These are phyloP conservation scores for Poecilobothrus nobilitatus DNA, from an alignment of 2,888 invertebrate genomes.

Conservation along the genomic window DNA sequence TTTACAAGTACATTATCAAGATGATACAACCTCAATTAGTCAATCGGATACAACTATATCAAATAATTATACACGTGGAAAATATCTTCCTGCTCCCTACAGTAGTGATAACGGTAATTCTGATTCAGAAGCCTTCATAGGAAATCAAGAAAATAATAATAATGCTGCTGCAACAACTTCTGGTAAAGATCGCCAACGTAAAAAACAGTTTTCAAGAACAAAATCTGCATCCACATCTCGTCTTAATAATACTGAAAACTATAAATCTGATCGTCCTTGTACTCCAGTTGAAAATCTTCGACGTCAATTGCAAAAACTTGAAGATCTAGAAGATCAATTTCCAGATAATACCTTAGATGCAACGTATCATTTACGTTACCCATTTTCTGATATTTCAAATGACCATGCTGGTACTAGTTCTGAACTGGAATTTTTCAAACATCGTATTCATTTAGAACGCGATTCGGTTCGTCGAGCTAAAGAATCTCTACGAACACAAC, in stretches of 20 bases:
- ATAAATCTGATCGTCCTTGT: slow-evolving; percentile 48
- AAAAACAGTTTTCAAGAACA: slow-evolving; percentile 60
- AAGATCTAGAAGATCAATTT: slow-evolving; percentile 74
- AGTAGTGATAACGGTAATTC: slow-evolving; percentile 42
- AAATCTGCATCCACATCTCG: slow-evolving; percentile 62
- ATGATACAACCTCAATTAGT: slow-evolving; percentile 41
- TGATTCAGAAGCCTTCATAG: slow-evolving; percentile 37
- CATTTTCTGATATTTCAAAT: slow-evolving; percentile 60
- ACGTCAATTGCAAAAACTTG: slow-evolving; percentile 69
- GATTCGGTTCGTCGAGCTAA: slow-evolving; percentile 78
- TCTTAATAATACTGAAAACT: slow-evolving; percentile 51
- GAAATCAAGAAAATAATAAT: slow-evolving; percentile 46
- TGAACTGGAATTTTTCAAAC: slow-evolving; percentile 74
- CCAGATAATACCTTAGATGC: slow-evolving; percentile 62
- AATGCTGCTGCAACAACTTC: slow-evolving; percentile 29
- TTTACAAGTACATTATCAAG: slow-evolving; percentile 33
- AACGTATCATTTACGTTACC: slow-evolving; percentile 69
- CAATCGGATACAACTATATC: slow-evolving; percentile 44
- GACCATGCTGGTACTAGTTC: slow-evolving; percentile 47
- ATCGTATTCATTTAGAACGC: slow-evolving; percentile 69
- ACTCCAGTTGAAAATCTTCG: slow-evolving; percentile 72
- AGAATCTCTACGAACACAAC: slow-evolving; percentile 60
- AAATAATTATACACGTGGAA: slow-evolving; percentile 39
- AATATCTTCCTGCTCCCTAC: slow-evolving; percentile 31
- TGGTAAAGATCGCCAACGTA: slow-evolving; percentile 50